Evolutionary conservation across 2,888 invertebrate species (phyloP), one percentile per base, ranked within the genome.

Genomic region (Drosophila neutralis): DNA sequence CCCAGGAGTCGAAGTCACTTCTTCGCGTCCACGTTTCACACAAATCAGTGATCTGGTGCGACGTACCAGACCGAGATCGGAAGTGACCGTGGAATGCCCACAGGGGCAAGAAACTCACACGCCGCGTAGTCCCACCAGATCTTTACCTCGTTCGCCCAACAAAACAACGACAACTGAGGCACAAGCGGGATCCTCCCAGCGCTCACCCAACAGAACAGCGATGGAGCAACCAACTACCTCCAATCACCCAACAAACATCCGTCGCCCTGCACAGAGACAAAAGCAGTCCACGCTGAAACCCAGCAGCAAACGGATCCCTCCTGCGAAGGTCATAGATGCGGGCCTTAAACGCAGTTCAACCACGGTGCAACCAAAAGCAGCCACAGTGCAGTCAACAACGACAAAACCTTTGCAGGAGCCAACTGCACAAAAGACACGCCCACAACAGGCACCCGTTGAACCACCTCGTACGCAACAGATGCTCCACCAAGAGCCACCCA

Each of bases 11-110:
- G 60, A 65, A 10, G n/a, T 56, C 6, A 53, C 38, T 24, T 56
- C 73, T 8, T 51, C 54, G 10, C 73, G 76, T 21, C 84, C 82
- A 36, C 84, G 91, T 13, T 92, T 92, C 52, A 92, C 92, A 0
- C 82, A 88, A 73, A 91, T 92, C 36, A 87, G 90, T 0, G 92
- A 92, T 33, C 76, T 92, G 38, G 83, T 92, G 38, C 53, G 60
- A 21, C 75, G 63, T 29, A 52, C 33, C 29, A 51, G 31, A 6
- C 29, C 21, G 18, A n/a, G 13, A 4, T 27, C 31, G 5, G 38
- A 45, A 11, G 31, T 24, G 21, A 24, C 36, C 1, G 10, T 10
- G 5, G 38, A 52, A 11, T 29, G 1, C 36, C 2, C 13, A 31
- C 33, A 40, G 48, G 58, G 71, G 7, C 61, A 54, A 5, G 29